Base-by-base conservation (phyloP, 1,140 invertebrate species). In the Aphis gossypii region DNA sequence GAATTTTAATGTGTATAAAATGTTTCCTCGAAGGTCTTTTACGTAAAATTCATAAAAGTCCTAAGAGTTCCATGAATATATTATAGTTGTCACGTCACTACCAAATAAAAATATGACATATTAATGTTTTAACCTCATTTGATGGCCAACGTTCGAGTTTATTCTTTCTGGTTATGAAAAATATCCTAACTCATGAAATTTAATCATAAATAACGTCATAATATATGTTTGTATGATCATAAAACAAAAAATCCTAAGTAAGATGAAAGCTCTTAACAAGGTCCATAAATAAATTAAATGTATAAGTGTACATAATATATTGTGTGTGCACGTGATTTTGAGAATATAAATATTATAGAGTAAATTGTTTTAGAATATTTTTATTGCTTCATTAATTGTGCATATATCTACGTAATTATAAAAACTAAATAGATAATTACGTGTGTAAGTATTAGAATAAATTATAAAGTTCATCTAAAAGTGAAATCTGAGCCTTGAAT, bases 391-490 rank as follows among this genome's bases (percentile, higher is more conserved):
- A 92, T 92, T 92, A 68, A 86, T 86, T 86, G 41, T 91, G 30
- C 4, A 23, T 35, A 90, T 44, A 41, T 3, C 38, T 41, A 44
- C 56, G 89, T 68, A 82, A 92, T 92, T 83, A 92, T 92, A 92
- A 92, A 92, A 83, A 92, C 25, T 18, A 92, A 48, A 92, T 92
- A 21, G 51, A 83, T 83, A 92, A 92, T 92, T 83, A 92, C 68
- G 46, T 83, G 68, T 51, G 46, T n/a, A 48, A 92, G 60, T 92
- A 92, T 92, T 48, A 7, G 90, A 92, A 92, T 92, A 92, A 92
- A 92, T 92, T 92, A 92, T 92, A 92, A 92, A 92, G 90, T 92
- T 92, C 90, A 92, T 92, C 68, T 83, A 92, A 83, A 92, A 92
- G 90, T 92, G 90, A 92, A 92, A 92, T 92, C 90, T 92, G 46